Percentiles rank a stretch among this genome's conserved stretches.
Evolutionary conservation across 2,797 vertebrate species (phyloP).

Genomic region (Rachycentron canadum): DNA sequence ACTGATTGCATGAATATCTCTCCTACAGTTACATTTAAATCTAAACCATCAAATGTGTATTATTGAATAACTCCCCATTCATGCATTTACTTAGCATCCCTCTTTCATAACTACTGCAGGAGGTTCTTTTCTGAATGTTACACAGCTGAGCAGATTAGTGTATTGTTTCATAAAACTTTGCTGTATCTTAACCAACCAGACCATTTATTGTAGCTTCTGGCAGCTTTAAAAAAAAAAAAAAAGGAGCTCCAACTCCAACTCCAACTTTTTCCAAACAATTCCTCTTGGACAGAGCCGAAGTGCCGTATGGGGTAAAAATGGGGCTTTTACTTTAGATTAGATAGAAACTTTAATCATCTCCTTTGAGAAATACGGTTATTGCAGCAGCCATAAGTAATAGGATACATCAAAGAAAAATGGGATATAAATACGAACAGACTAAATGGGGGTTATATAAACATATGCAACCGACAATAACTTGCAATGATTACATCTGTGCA

Average conservation of each 20-base stretch:
- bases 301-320: conserved; percentile 36
- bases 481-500: conserved; percentile 57
- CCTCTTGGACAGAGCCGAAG: conserved; percentile 48
- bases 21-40: conserved; percentile 6
- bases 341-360: conserved; percentile 66
- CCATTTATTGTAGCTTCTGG: conserved; percentile 47
- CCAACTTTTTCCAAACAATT: conserved; percentile 44
- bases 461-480: conserved; percentile 45
- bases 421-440: conserved; percentile 54
- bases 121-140: conserved; percentile 42
- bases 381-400: conserved; percentile 47
- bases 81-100: conserved; percentile 35
- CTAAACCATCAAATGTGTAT: conserved; percentile 24
- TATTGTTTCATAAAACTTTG: conserved; percentile 59
- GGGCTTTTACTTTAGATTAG: conserved; percentile 65
- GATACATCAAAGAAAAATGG: conserved; percentile 61
- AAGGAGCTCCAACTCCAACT: no score
- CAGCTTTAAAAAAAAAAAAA: conserved; percentile 34
- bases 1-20: not conserved
- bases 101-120: conserved; percentile 43
- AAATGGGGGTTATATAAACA: conserved; percentile 64
- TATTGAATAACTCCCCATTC: conserved; percentile 43
- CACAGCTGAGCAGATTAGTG: conserved; percentile 57
- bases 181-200: conserved; percentile 44
- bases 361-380: conserved; percentile 53